A percentile compares a stretch with the other conserved stretches of the same genome.
Evolutionary conservation across 92 coral and sea anemone species (phyloP).

Genomic region (Micromussa lordhowensis): DNA sequence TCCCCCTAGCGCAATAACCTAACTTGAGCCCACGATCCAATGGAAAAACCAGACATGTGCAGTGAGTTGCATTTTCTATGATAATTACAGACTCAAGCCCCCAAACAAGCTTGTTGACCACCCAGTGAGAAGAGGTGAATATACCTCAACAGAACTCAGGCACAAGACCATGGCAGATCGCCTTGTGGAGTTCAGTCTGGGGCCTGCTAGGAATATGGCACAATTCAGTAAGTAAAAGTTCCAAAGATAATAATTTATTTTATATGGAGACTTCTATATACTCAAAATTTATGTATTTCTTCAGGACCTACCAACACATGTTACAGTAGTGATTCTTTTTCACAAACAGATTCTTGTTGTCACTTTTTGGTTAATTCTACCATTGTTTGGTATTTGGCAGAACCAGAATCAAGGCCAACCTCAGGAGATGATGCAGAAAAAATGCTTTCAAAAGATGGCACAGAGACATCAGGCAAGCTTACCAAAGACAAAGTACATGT

Average conservation of each 20-base stretch:
- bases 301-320: too few species aligned
- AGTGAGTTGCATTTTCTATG: background rate
- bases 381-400: background rate
- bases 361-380: background rate
- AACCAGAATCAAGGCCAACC: slow-evolving; percentile 4
- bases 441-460: background rate
- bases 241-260: background rate
- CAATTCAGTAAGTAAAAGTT: slow-evolving; percentile 12
- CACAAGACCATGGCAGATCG: slow-evolving; percentile 74
- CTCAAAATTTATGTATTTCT: too few species aligned
- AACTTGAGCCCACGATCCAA: too few species aligned
- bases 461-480: slow-evolving; percentile 12
- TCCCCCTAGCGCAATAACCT: too few species aligned
- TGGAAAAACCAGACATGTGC: background rate
- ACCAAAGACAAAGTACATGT: slow-evolving; percentile 69
- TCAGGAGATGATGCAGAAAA: slow-evolving; percentile 5
- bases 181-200: slow-evolving; percentile 87
- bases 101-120: slow-evolving; percentile 59
- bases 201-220: slow-evolving; percentile 79
- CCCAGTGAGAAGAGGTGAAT: slow-evolving; percentile 73
- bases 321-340: background rate
- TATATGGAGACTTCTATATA: too few species aligned
- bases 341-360: too few species aligned
- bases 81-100: slow-evolving; percentile 64
- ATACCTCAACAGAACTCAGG: slow-evolving; percentile 50